Evolutionary conservation across 2,888 invertebrate species (phyloP), one percentile per base, ranked within the genome.

Genomic region (Pristionchus entomophagus): DNA sequence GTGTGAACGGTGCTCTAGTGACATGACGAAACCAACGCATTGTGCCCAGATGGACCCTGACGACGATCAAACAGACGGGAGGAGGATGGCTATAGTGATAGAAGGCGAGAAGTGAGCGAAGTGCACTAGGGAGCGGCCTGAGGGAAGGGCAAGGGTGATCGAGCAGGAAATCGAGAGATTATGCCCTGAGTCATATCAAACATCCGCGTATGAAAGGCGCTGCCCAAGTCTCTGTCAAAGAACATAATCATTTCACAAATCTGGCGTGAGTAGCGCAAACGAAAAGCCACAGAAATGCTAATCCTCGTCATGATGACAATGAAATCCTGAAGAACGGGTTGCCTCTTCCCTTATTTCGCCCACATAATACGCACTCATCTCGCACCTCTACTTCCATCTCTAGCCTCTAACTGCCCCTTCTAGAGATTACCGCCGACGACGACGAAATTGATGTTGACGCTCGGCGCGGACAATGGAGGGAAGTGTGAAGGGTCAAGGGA

Each of bases 81-180:
- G 29, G 59, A 59, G 38, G 41, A 73, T 73, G 73, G 73, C 73
- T 73, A 38, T 73, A 73, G 73, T 73, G 73, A 73, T 73, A 45
- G 73, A 73, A 69, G 65, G 65, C 32, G 65, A 65, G 41, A 26
- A 73, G 45, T 19, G 73, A 4, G n/a, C n/a, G 41, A 26, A 41
- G 73, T 41, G 73, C 1, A 26, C 38, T 26, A 73, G 45, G 73
- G 73, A 73, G 73, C 45, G 73, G 73, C 45, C 73, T 14, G 65
- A 1, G 19, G 22, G 38, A 22, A 35, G 65, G 12, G 65, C 3
- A 69, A 38, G 38, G 41, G 73, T 73, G 73, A 73, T 41, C 38
- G 32, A 73, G 41, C 73, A 32, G 73, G 73, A 73, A 73, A 73
- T 45, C 45, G 73, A 26, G 73, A 14, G 3, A 22, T n/a, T 22